A percentile compares a stretch with the other conserved stretches of the same genome.
Evolutionary conservation across 2,888 invertebrate species (phyloP).

Genomic region (Eurois occulta): DNA sequence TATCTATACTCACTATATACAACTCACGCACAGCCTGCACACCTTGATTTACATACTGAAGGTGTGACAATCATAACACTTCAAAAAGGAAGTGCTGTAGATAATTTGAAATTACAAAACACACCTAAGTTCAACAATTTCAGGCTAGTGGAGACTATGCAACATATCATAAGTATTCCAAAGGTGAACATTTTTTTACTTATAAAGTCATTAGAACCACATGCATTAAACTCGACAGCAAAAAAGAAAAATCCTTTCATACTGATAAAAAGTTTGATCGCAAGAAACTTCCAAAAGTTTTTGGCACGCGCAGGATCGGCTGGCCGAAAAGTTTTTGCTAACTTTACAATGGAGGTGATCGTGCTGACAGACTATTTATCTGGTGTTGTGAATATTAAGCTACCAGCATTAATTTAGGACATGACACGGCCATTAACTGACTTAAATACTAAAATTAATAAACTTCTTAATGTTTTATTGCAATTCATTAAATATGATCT

Average conservation of each 20-base stretch:
- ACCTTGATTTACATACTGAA: slow-evolving; percentile 85
- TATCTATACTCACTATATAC: slow-evolving; percentile 81
- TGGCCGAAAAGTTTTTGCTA: slow-evolving; percentile 53
- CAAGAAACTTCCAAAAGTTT: slow-evolving; percentile 55
- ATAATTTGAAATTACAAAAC: slow-evolving; percentile 37
- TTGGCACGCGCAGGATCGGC: slow-evolving; percentile 59
- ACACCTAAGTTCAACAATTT: slow-evolving; percentile 20
- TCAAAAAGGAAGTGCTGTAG: slow-evolving; percentile 38
- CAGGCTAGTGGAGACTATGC: neutral
- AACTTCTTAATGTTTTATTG: slow-evolving; percentile 21
- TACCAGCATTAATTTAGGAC: slow-evolving; percentile 29
- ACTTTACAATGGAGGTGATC: slow-evolving; percentile 49
- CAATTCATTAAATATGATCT: slow-evolving; percentile 37
- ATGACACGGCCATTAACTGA: slow-evolving; percentile 13
- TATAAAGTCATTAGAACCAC: neutral
- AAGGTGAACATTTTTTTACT: neutral
- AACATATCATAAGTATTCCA: neutral
- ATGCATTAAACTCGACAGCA: slow-evolving; percentile 5
- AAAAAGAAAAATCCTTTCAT: slow-evolving; percentile 41
- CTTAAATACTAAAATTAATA: slow-evolving; percentile 29
- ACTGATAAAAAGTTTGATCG: slow-evolving; percentile 50
- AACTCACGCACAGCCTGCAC: slow-evolving; percentile 80
- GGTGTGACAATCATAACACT: slow-evolving; percentile 68
- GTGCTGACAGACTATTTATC: slow-evolving; percentile 59
- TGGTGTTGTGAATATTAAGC: slow-evolving; percentile 41